phyloP scores from a whole-genome alignment of 2,888 invertebrate species.

The Chesias legatella region DNA sequence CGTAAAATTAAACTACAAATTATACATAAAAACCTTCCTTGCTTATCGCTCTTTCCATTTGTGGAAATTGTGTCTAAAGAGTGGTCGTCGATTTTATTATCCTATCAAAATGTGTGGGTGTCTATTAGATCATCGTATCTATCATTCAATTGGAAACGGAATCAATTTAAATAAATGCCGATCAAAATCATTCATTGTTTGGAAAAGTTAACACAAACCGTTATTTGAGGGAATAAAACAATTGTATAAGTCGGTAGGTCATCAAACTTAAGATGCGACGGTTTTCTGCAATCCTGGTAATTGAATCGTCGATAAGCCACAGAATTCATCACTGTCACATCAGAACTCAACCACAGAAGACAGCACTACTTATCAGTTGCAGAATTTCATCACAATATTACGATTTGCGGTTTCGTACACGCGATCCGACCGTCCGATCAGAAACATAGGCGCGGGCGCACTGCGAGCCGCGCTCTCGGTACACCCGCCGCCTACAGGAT shows the following conservation, averaged over 20 bases:
- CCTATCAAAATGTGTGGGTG: conserved; percentile 47
- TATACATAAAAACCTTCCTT: too few relatives aligned
- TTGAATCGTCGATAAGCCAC: conserved; percentile 1
- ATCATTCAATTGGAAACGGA: conserved; percentile 28
- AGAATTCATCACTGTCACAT: neutral
- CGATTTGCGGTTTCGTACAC: conserved; percentile 45
- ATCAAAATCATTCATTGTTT: neutral
- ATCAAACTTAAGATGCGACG: conserved; percentile 4
- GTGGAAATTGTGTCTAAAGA: conserved; percentile 2
- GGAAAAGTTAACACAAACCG: neutral
- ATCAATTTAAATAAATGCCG: conserved; percentile 29
- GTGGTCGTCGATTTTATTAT: conserved; percentile 13
- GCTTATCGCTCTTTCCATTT: too few relatives aligned
- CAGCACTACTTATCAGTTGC: too few relatives aligned
- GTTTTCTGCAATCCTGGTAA: too few relatives aligned
- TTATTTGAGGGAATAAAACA: conserved; percentile 1
- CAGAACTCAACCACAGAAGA: too few relatives aligned
- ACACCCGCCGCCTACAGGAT: conserved; percentile 37
- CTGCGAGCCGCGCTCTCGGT: conserved; percentile 38
- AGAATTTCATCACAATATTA: conserved; percentile 4
- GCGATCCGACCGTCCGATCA: conserved; percentile 56
- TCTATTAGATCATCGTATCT: conserved; percentile 58
- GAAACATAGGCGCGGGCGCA: conserved; percentile 63
- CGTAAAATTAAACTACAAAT: too few relatives aligned
- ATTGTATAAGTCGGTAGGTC: conserved; percentile 5